phyloP scores from a whole-genome alignment of 1,140 invertebrate species.

The Drosophila simulans region DNA sequence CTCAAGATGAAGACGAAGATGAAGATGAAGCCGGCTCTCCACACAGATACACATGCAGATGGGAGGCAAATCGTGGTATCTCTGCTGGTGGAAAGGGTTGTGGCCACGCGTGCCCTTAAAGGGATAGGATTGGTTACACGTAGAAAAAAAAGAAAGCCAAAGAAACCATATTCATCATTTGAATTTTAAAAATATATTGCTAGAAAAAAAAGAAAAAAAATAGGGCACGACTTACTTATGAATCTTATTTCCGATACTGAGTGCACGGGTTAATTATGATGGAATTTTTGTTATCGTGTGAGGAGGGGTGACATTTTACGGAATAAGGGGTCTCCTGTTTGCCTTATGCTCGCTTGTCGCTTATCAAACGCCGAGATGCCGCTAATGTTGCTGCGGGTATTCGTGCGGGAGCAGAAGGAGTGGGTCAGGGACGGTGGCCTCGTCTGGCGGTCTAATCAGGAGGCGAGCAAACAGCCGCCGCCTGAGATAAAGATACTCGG shows the following conservation, averaged over 20 bases:
- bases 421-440: conserved; percentile 4
- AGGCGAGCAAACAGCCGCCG: conserved; percentile 74
- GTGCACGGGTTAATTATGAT: conserved; percentile 2
- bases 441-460: conserved; percentile 73
- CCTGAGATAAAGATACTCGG: conserved; percentile 58
- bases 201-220: neutral
- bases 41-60: conserved; percentile 11
- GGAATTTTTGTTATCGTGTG: conserved; percentile 2
- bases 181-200: too few relatives aligned
- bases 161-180: too few relatives aligned
- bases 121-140: neutral
- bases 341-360: conserved; percentile 70
- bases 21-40: neutral
- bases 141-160: neutral
- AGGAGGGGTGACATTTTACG: neutral
- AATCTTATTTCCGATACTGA: neutral
- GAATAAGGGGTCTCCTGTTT: conserved; percentile 3
- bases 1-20: conserved; percentile 21
- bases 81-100: conserved; percentile 36
- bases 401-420: conserved; percentile 32
- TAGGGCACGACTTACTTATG: neutral
- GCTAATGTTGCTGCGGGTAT: conserved; percentile 67
- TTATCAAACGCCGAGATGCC: conserved; percentile 71
- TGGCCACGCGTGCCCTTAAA: conserved; percentile 26
- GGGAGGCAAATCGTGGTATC: conserved; percentile 7